Conservation (phyloP, 2,888 invertebrate genomes). For the Microdon myrmicae region DNA sequence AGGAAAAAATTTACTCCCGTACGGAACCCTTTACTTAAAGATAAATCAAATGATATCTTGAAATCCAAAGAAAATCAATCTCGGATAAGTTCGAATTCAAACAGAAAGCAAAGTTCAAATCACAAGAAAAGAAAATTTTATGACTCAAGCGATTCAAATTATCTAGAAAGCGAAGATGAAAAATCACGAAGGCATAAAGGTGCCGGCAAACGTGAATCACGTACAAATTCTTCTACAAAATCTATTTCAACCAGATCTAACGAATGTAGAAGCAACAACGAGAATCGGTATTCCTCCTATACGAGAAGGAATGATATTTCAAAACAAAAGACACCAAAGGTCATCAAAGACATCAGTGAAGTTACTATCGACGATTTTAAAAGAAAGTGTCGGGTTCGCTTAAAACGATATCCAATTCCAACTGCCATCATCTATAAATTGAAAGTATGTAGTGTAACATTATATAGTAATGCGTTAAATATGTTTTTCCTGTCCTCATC, state of each 20-base stretch:
- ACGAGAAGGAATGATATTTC: no score
- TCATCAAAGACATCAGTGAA: not conserved
- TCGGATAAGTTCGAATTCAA: no score
- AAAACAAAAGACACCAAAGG: slow-evolving; percentile 1
- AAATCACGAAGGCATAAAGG: slow-evolving; percentile 10
- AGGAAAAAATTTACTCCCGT: slow-evolving; percentile 8
- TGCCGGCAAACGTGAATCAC: no score
- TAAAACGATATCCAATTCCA: slow-evolving; percentile 23
- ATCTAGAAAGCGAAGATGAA: slow-evolving; percentile 5
- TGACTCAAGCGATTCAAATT: not conserved
- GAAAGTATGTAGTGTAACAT: slow-evolving; percentile 38
- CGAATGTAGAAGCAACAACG: no score
- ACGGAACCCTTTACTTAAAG: slow-evolving; percentile 1
- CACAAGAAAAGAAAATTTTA: not conserved
- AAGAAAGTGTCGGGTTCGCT: slow-evolving; percentile 36
- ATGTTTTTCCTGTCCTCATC: slow-evolving; percentile 6
- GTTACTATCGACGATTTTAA: slow-evolving; percentile 6
- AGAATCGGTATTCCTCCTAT: no score
- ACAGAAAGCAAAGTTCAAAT: no score
- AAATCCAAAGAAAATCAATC: not conserved
- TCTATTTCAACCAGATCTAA: no score
- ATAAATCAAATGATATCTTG: not conserved
- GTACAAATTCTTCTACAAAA: no score
- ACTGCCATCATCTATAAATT: slow-evolving; percentile 22
- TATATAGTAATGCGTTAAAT: slow-evolving; percentile 26